A percentile compares a stretch with the other conserved stretches of the same genome.
phyloP scores from a whole-genome alignment of 2,113 vertebrate genomes.

The Eptesicus fuscus region DNA sequence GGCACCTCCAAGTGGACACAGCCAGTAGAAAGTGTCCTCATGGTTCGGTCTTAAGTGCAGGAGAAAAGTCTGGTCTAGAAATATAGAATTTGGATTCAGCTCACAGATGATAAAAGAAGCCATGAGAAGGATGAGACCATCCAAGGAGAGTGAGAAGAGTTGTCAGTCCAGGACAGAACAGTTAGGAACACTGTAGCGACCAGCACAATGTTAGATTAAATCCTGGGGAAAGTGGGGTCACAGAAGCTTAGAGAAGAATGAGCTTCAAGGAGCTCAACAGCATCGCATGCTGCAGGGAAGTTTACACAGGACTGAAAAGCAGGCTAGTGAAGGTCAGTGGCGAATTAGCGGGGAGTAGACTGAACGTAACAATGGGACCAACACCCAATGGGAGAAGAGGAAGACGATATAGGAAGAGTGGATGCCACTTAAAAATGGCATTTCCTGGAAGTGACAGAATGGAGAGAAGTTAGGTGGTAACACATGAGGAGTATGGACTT shows the following conservation, averaged over 20 bases:
- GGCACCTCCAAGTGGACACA: neutral
- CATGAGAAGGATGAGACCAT: neutral
- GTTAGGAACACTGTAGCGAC: neutral
- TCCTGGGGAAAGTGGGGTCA: neutral
- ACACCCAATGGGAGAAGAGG: neutral
- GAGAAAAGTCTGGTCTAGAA: neutral
- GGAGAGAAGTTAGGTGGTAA: neutral
- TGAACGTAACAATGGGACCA: fast-evolving
- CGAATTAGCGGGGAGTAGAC: neutral
- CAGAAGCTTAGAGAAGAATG: neutral
- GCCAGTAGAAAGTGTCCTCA: neutral
- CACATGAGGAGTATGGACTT: fast-evolving
- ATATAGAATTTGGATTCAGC: neutral
- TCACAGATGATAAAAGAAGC: neutral
- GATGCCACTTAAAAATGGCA: neutral
- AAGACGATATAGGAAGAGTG: neutral
- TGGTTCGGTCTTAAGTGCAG: neutral
- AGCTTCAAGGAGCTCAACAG: neutral
- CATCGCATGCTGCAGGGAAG: neutral
- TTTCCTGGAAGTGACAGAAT: neutral
- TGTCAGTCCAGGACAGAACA: neutral
- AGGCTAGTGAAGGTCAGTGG: neutral
- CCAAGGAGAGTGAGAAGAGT: neutral
- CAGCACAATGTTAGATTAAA: neutral
- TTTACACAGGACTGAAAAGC: neutral